phyloP scores from a whole-genome alignment of 2,888 invertebrate genomes.

The Halictus quadricinctus region DNA sequence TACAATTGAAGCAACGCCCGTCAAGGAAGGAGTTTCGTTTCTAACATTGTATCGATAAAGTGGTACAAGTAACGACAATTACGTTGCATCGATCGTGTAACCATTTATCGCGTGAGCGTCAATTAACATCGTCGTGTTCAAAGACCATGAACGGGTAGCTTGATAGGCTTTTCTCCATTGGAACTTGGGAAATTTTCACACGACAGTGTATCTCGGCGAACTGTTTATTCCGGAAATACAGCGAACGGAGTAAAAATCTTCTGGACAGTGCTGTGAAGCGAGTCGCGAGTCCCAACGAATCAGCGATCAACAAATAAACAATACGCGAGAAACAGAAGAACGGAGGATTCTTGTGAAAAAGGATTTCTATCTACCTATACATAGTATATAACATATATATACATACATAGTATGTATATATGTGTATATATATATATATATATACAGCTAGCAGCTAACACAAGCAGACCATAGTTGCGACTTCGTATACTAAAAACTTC shows the following conservation, averaged over 20 bases:
- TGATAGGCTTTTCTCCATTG: not conserved
- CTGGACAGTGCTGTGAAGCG: constrained; percentile 31
- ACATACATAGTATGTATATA: too few species aligned
- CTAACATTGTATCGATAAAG: constrained; percentile 22
- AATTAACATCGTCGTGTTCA: constrained; percentile 28
- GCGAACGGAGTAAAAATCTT: not conserved
- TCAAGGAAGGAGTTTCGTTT: not conserved
- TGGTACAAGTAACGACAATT: constrained; percentile 29
- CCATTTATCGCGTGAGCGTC: constrained; percentile 45
- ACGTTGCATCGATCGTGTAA: constrained; percentile 36
- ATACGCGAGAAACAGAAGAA: constrained; percentile 26
- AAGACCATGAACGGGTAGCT: constrained; percentile 9
- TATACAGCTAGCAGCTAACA: not conserved
- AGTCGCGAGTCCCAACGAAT: constrained; percentile 34
- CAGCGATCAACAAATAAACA: constrained; percentile 55
- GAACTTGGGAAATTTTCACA: constrained; percentile 25
- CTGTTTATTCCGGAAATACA: constrained; percentile 19
- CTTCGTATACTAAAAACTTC: not conserved
- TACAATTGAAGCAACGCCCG: not conserved
- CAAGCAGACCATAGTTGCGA: not conserved
- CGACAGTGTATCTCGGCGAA: not conserved
- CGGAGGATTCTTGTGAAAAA: constrained; percentile 28
- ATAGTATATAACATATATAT: not conserved
- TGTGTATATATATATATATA: not conserved
- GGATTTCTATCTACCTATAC: not conserved